phyloP scores from a whole-genome alignment of 2,888 invertebrate species.

The Diaperis boleti region DNA sequence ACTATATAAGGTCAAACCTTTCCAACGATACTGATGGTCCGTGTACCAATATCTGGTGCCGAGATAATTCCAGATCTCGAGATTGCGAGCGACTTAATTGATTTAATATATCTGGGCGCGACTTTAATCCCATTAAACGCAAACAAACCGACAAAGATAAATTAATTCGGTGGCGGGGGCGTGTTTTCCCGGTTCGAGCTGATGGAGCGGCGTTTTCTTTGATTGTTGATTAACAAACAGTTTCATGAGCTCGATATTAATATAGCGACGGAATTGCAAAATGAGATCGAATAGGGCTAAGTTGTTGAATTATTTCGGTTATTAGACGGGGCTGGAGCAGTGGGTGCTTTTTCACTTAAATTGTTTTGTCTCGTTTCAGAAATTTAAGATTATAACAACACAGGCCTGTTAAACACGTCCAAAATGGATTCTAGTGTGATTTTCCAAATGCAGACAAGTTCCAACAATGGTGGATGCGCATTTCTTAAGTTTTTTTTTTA shows the following conservation, averaged over 20 bases:
- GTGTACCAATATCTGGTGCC: background rate
- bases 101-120: conserved; percentile 17
- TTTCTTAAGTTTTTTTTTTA: too few species aligned
- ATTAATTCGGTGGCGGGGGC: conserved; percentile 6
- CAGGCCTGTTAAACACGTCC: too few species aligned
- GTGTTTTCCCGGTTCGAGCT: background rate
- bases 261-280: conserved; percentile 16
- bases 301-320: conserved; percentile 32
- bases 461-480: too few species aligned
- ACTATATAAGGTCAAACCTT: conserved; percentile 22
- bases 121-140: conserved; percentile 31
- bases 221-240: conserved; percentile 16
- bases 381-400: too few species aligned
- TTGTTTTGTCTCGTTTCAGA: too few species aligned
- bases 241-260: conserved; percentile 15
- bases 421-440: conserved; percentile 12
- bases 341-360: too few species aligned
- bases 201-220: conserved; percentile 18
- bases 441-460: too few species aligned
- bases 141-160: conserved; percentile 30
- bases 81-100: conserved; percentile 14
- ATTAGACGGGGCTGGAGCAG: too few species aligned
- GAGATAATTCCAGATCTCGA: conserved; percentile 2
- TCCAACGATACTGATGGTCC: background rate
- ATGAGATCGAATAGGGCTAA: conserved; percentile 10